Evolutionary conservation across 2,797 vertebrate species (phyloP), one percentile per base, ranked within the genome.

Genomic region (Pseudochromis fuscus): DNA sequence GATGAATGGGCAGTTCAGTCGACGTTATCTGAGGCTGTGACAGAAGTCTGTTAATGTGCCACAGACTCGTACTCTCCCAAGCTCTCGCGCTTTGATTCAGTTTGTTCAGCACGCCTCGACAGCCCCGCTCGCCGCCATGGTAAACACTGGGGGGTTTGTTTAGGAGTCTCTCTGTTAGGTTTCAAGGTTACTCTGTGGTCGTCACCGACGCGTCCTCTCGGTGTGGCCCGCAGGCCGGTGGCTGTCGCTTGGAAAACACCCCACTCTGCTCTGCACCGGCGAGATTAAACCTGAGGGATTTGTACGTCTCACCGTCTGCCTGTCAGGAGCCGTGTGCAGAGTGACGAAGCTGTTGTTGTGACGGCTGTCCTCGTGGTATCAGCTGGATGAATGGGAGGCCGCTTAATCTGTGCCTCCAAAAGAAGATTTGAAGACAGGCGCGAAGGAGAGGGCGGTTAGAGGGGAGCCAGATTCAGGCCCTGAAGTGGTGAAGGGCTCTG

Each of bases 271-370:
- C 51, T 65, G 52, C 66, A 50, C 52, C 37, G 53, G 66, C 67
- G 60, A 82, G 72, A 88, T 86, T 86, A 86, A 89, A 88, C 83
- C 84, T 69, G 73, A 78, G 75, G 85, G 76, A 87, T 93, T 90
- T 86, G 86, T 82, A 35, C 79, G 65, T 76, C 84, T 88, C 82
- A 42, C 86, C 57, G 72, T 82, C 85, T 82, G 77, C 74, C 82
- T 84, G 88, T 87, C 90, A 77, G 69, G 81, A 77, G 71, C 62
- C 5, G 37, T 44, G 64, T 1, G 9, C 72, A 30, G 55, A 68
- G 75, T 85, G 79, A 73, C 37, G 49, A 67, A 67, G 79, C 83
- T 65, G n/a, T n/a, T 88, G 89, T 91, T 91, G 83, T 92, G 91
- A 90, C 52, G 69, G 84, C 83, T 84, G 79, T 88, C 85, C 72